Percentiles rank a stretch among this genome's conserved stretches.
These are phyloP conservation scores for Typhlomys cinereus DNA, from an alignment of 2,113 vertebrate species.

Conservation along the genomic window DNA sequence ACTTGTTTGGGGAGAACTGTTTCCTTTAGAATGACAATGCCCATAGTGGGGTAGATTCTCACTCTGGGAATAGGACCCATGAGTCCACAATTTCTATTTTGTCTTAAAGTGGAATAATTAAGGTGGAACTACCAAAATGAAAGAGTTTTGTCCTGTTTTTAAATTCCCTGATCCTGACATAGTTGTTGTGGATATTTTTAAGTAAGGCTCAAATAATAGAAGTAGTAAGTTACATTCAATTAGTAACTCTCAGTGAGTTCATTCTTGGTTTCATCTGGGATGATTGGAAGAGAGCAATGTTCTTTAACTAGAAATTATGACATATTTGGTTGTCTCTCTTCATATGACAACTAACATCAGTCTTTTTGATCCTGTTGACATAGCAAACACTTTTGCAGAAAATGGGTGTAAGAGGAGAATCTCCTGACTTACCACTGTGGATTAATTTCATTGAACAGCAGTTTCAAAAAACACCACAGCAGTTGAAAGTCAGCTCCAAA, in stretches of 20 bases:
- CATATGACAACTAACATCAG: conserved; percentile 34
- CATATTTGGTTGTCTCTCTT: conserved; percentile 8
- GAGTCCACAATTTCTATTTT: conserved; percentile 17
- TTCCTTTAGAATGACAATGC: conserved; percentile 24
- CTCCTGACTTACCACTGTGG: conserved; percentile 20
- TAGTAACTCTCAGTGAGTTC: not conserved
- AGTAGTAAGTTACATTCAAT: not conserved
- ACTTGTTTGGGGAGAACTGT: conserved; percentile 3
- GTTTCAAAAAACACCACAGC: conserved; percentile 9
- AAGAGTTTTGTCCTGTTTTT: not conserved
- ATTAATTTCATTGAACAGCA: conserved; percentile 55
- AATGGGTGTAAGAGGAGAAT: not conserved
- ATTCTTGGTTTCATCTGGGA: conserved; percentile 9
- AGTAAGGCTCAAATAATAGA: conserved; percentile 34
- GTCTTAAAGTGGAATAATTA: not conserved
- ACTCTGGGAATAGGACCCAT: conserved; percentile 11
- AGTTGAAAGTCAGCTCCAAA: conserved; percentile 47
- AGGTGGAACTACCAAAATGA: not conserved
- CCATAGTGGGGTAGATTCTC: not conserved
- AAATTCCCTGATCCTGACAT: conserved; percentile 11
- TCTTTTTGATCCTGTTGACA: conserved; percentile 26
- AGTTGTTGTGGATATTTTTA: conserved; percentile 46
- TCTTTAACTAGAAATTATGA: not conserved
- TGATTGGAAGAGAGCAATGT: not conserved
- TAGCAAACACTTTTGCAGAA: conserved; percentile 52